These are phyloP conservation scores for Dysdera silvatica DNA, from an alignment of 1,140 invertebrate genomes.

Conservation along the genomic window DNA sequence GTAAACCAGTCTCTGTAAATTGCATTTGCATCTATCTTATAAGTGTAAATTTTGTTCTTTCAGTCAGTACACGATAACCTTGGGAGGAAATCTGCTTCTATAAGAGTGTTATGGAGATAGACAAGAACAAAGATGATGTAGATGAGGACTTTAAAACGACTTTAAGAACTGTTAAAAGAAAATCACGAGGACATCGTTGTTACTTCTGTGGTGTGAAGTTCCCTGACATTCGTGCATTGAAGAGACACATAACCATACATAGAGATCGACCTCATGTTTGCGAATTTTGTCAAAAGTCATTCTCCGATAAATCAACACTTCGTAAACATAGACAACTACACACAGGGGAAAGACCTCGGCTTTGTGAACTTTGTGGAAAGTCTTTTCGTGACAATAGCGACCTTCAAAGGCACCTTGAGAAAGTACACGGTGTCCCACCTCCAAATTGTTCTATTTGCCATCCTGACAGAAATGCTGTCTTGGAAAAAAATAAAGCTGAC, in stretches of 20 bases:
- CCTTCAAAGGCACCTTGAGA: constrained; percentile 58
- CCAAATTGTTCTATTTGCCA: constrained; percentile 17
- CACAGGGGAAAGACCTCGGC: constrained; percentile 28
- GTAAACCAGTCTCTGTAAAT: too few species aligned
- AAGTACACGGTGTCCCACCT: constrained; percentile 12
- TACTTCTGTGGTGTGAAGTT: constrained; percentile 30
- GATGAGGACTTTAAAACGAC: too few species aligned
- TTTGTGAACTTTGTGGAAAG: constrained; percentile 55
- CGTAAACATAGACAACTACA: constrained; percentile 20
- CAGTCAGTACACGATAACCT: too few species aligned
- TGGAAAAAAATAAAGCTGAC: not conserved
- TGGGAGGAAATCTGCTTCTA: too few species aligned
- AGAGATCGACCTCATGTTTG: constrained; percentile 34
- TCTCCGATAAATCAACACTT: constrained; percentile 62
- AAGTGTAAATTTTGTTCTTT: too few species aligned
- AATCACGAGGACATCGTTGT: constrained; percentile 27
- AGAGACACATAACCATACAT: constrained; percentile 25
- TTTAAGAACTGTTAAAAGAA: too few species aligned
- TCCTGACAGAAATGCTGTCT: not conserved
- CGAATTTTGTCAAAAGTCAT: constrained; percentile 58
- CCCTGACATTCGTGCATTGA: constrained; percentile 12
- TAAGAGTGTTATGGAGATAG: too few species aligned
- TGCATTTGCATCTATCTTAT: too few species aligned
- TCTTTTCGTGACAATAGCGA: constrained; percentile 65
- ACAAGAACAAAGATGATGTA: too few species aligned